Conservation (phyloP, 2,113 vertebrate genomes). For the Psammodynastes pulverulentus region DNA sequence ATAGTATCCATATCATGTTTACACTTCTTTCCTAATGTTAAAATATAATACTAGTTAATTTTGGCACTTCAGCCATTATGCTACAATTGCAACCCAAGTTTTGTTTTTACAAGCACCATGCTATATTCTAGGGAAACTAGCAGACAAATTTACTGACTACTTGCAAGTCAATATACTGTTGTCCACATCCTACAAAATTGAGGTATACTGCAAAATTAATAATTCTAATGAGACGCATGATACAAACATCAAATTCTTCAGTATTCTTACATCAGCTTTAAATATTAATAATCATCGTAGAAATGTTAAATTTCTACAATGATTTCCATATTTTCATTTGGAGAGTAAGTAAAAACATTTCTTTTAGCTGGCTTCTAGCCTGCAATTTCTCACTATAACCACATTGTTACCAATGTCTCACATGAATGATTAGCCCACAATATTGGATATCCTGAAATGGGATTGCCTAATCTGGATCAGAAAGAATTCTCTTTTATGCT, state of each 20-base stretch:
- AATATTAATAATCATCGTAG: not conserved
- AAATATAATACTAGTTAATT: not conserved
- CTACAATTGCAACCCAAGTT: not conserved
- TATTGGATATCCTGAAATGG: not conserved
- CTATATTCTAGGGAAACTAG: not conserved
- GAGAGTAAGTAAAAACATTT: not conserved
- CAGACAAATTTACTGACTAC: not conserved
- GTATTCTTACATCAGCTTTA: not conserved
- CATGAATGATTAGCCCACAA: not conserved
- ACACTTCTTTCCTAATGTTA: not conserved
- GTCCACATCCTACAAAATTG: not conserved
- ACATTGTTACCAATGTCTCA: not conserved
- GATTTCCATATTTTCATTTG: not conserved
- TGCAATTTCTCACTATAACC: not conserved
- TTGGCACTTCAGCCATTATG: not conserved
- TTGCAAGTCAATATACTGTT: not conserved
- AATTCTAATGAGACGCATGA: not conserved
- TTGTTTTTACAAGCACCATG: not conserved
- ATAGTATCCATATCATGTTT: not conserved
- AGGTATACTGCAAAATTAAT: not conserved
- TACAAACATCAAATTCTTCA: not conserved
- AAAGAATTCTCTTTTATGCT: not conserved
- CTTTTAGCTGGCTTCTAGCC: not conserved
- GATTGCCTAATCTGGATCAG: not conserved
- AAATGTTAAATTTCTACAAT: not conserved